Base-by-base conservation (phyloP, 1,140 invertebrate species). In the Drosophila pseudoananassae region DNA sequence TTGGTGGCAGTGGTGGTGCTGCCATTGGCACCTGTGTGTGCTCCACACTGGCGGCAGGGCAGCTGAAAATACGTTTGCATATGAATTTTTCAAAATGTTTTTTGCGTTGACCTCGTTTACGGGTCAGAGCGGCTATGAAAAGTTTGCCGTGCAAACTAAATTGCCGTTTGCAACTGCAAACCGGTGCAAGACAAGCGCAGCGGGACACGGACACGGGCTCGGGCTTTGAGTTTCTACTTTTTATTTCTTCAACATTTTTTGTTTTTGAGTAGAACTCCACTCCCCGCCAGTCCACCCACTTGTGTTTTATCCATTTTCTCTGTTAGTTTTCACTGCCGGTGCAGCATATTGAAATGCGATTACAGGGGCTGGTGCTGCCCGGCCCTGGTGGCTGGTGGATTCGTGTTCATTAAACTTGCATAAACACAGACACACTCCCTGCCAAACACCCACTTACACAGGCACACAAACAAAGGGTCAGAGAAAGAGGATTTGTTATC, bases 21-120 rank as follows among this genome's bases (percentile, higher is more conserved):
- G 73, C 78, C 83, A 87, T 80, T 84, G 81, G 81, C 74, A 85
- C 82, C 81, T 87, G 81, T 38, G 36, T 65, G 57, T 63, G 45
- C 57, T 45, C 64, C 15, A 17, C 40, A 45, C n/a, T 12, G 9
- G 70, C 63, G 61, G 72, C 68, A 59, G 20, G 53, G 79, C 83
- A 87, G 75, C 82, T 85, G 82, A 78, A 80, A 87, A 87, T 87
- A 87, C 82, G 82, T 87, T 87, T 87, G 82, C 82, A 82, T 87
- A 87, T 87, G 82, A 87, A 87, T 87, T 88, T 87, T 87, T 87
- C 83, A 87, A 87, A 87, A 87, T 87, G 82, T 82, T 87, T 87
- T 84, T 87, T 87, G 68, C 78, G 71, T 71, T 87, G 82, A 87
- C 82, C 82, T 82, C 82, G 82, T 87, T 87, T 87, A 87, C 82